Conservation (phyloP, 2,113 vertebrate species). For the Megalops atlanticus region DNA sequence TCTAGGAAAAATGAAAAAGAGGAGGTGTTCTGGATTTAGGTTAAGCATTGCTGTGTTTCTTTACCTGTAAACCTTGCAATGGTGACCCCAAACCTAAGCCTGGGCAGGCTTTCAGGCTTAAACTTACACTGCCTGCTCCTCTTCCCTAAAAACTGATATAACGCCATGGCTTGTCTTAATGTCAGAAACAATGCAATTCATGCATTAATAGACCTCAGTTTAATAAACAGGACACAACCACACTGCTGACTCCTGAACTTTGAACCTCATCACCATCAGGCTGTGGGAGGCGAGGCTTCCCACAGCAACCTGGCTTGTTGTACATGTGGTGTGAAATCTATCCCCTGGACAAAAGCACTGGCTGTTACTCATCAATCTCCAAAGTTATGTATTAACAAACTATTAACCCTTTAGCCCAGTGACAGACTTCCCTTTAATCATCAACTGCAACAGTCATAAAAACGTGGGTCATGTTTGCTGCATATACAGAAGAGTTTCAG, state of each 20-base stretch:
- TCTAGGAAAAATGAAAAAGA: not conserved
- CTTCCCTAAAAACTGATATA: constrained; percentile 29
- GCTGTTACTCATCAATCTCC: constrained; percentile 1
- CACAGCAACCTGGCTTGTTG: not conserved
- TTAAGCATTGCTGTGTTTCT: constrained; percentile 18
- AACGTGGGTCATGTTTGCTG: not conserved
- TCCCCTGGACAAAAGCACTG: not conserved
- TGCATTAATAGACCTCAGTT: constrained; percentile 50
- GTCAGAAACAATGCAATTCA: constrained; percentile 44
- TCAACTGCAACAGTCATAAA: not conserved
- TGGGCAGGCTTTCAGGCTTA: not conserved
- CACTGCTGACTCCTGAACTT: constrained; percentile 38
- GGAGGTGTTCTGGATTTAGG: not conserved
- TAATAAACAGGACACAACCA: constrained; percentile 41
- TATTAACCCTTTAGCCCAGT: not conserved
- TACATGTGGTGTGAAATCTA: not conserved
- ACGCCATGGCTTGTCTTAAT: constrained; percentile 9
- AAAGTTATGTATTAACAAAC: constrained; percentile 7
- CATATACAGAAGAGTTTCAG: not conserved
- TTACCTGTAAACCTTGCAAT: not conserved
- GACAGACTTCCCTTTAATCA: not conserved
- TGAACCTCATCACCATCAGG: constrained; percentile 41
- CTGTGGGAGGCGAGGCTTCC: not conserved
- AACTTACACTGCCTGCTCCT: not conserved
- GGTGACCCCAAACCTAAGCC: not conserved